Conservation (phyloP, 53 echinoderm and acorn worm genomes). For the Paracentrotus lividus region DNA sequence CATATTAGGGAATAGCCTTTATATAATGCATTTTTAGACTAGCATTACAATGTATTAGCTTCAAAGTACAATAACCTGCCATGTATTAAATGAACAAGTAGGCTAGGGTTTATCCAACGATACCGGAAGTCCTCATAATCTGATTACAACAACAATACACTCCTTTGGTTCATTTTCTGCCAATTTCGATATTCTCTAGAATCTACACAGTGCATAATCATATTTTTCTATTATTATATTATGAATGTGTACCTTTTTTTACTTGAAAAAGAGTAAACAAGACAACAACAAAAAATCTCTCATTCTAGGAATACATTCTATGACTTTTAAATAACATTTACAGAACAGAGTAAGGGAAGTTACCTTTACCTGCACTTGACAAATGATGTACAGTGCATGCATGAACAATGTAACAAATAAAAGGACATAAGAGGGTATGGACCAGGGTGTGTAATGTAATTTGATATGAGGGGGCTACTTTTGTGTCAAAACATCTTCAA, state of each 20-base stretch:
- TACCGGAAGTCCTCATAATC: neutral
- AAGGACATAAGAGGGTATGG: slow-evolving; percentile 13
- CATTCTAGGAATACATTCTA: neutral
- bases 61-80: neutral
- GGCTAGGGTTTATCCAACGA: neutral
- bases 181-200: neutral
- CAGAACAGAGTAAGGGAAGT: slow-evolving; percentile 11
- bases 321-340: neutral
- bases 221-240: neutral
- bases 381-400: neutral
- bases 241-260: too few species aligned
- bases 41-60: neutral
- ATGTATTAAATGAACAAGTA: neutral
- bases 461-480: too few species aligned
- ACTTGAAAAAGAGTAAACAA: too few species aligned
- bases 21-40: neutral
- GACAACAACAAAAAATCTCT: too few species aligned
- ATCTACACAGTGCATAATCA: neutral
- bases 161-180: neutral
- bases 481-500: too few species aligned
- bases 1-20: too few species aligned
- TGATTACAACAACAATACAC: neutral
- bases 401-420: neutral
- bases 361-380: neutral
- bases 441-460: too few species aligned